Evolutionary conservation across 1,140 invertebrate genomes (phyloP).

Genomic region (Eulimnadia texana): DNA sequence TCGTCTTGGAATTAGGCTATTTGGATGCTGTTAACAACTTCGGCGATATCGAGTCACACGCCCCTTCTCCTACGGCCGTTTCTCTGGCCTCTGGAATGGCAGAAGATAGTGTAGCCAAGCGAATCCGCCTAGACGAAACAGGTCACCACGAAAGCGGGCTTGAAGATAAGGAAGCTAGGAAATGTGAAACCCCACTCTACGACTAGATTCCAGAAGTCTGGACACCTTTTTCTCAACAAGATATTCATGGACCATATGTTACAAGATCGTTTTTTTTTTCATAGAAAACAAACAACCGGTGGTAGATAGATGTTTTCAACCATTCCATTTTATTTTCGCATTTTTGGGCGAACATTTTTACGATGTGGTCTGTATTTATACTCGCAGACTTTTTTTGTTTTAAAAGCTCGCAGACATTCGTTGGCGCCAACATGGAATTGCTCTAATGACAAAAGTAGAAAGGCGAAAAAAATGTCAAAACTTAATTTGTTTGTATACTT

Average conservation of each 20-base stretch:
- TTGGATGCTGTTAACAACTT: constrained; percentile 4
- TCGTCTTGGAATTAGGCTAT: no score
- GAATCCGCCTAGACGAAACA: not conserved
- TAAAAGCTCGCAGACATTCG: not conserved
- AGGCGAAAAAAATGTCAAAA: not conserved
- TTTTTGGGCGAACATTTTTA: no score
- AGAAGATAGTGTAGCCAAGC: not conserved
- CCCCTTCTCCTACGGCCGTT: not conserved
- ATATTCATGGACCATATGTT: not conserved
- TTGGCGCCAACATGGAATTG: not conserved
- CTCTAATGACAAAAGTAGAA: not conserved
- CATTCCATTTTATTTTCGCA: no score
- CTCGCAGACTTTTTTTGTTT: not conserved
- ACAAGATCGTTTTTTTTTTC: no score
- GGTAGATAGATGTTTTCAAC: no score
- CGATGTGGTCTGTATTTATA: not conserved
- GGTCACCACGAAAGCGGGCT: not conserved
- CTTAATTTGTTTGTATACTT: not conserved
- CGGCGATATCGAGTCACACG: not conserved
- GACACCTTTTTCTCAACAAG: no score
- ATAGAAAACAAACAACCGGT: no score
- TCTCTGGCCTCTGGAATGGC: not conserved
- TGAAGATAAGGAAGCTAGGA: not conserved
- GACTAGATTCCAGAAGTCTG: no score
- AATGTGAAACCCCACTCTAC: not conserved